phyloP scores from a whole-genome alignment of 2,113 vertebrate species.

The Athene cunicularia region DNA sequence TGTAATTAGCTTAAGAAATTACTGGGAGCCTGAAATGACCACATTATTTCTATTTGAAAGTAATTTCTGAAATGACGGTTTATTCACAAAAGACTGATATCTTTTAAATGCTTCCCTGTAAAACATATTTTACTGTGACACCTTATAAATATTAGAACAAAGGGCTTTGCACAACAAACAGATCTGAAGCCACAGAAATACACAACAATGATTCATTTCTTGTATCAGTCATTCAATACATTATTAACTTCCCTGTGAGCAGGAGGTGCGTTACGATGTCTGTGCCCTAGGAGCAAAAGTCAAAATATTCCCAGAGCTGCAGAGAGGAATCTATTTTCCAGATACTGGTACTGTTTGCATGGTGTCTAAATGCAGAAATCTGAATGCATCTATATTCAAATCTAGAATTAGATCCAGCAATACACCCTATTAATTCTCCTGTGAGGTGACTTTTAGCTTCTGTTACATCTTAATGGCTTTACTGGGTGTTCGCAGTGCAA shows the following conservation, averaged over 20 bases:
- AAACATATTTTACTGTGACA: conserved; percentile 18
- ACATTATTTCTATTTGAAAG: not conserved
- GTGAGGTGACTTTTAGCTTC: not conserved
- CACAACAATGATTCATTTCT: not conserved
- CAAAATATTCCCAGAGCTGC: not conserved
- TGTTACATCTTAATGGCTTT: not conserved
- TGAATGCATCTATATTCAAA: not conserved
- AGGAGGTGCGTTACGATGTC: not conserved
- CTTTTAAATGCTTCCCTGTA: not conserved
- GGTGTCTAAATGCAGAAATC: not conserved
- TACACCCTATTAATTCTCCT: not conserved
- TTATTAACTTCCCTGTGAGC: conserved; percentile 22
- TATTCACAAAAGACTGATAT: not conserved
- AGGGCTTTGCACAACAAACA: conserved; percentile 41
- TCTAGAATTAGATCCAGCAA: not conserved
- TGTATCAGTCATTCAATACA: not conserved
- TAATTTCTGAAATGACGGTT: not conserved
- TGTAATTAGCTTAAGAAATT: not conserved
- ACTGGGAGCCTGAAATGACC: not conserved
- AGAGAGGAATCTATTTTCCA: not conserved
- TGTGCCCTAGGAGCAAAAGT: not conserved
- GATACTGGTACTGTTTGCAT: not conserved
- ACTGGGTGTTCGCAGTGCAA: not conserved
- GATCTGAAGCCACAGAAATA: conserved; percentile 21
- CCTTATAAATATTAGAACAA: conserved; percentile 59